Percentiles rank a stretch among this genome's conserved stretches.
Evolutionary conservation across 2,113 vertebrate genomes (phyloP).

Genomic region (Mastomys natalensis): DNA sequence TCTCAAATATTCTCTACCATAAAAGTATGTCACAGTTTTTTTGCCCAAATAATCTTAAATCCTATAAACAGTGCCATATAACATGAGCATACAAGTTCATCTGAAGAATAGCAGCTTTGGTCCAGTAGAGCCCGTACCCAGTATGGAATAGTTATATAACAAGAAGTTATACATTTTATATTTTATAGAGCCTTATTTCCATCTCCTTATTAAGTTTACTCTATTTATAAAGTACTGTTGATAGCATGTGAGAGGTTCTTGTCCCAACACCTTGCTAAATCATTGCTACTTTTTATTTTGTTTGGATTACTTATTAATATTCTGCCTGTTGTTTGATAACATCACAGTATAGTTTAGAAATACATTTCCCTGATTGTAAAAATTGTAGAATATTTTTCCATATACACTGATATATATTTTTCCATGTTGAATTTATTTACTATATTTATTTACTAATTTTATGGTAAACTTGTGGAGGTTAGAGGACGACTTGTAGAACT

Average conservation of each 20-base stretch:
- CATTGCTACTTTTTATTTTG: not conserved
- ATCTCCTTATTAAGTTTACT: not conserved
- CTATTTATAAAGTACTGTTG: not conserved
- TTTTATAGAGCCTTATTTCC: not conserved
- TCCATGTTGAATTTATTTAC: not conserved
- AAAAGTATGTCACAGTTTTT: not conserved
- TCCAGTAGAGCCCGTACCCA: not conserved
- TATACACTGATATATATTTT: not conserved
- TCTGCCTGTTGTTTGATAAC: not conserved
- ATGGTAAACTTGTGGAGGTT: too few species aligned
- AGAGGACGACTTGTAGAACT: not conserved
- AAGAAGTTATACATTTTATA: not conserved
- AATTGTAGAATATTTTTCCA: not conserved
- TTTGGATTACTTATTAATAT: too few species aligned
- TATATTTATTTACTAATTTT: not conserved
- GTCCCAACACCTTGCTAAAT: not conserved
- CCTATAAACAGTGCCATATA: not conserved
- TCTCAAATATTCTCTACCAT: too few species aligned
- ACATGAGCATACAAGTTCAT: not conserved
- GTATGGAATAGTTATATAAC: not conserved
- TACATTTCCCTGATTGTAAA: not conserved
- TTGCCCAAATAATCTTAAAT: not conserved
- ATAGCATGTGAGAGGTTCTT: not conserved
- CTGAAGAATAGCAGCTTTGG: not conserved
- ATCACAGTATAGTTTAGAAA: not conserved